phyloP scores from a whole-genome alignment of 1,140 invertebrate species.

The Meloidogyne hapla region DNA sequence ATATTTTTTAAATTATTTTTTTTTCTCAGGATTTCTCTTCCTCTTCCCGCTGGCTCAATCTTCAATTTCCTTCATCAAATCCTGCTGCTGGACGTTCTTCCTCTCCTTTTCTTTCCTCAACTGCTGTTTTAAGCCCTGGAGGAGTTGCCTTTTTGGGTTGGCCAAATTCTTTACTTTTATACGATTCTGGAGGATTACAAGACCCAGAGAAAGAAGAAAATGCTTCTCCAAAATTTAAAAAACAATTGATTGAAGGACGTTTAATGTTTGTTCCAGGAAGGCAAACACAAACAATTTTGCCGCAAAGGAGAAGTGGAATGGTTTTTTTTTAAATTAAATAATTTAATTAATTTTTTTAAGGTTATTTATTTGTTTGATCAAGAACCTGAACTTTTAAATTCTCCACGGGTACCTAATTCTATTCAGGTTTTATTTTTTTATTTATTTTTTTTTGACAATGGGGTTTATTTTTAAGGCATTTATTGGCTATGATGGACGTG shows the following conservation, averaged over 20 bases:
- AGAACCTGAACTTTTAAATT: conserved; percentile 31
- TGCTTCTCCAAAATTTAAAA: conserved; percentile 42
- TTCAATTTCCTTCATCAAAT: background rate
- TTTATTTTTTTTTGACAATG: background rate
- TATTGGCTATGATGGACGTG: conserved; percentile 55
- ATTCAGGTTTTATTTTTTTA: conserved; percentile 28
- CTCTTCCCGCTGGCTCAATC: background rate
- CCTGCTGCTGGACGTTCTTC: conserved; percentile 16
- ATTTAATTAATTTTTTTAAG: conserved; percentile 4
- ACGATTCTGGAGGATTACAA: conserved; percentile 16
- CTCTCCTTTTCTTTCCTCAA: conserved; percentile 51
- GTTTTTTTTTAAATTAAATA: conserved; percentile 1
- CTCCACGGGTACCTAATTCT: conserved; percentile 29
- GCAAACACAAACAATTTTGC: conserved; percentile 33
- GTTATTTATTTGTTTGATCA: conserved; percentile 44
- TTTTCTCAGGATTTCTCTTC: background rate
- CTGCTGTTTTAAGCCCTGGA: conserved; percentile 40
- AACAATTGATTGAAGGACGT: conserved; percentile 41
- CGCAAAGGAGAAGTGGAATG: conserved; percentile 42
- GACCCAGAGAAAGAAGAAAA: background rate
- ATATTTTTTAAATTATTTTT: too few relatives aligned
- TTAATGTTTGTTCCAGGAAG: conserved; percentile 47
- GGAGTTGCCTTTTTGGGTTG: conserved; percentile 56
- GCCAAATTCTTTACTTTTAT: conserved; percentile 52
- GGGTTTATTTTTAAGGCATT: conserved; percentile 48